phyloP scores from a whole-genome alignment of 30 jellyfish, hydroid and myxozoan species.

The Chironex yamaguchii region DNA sequence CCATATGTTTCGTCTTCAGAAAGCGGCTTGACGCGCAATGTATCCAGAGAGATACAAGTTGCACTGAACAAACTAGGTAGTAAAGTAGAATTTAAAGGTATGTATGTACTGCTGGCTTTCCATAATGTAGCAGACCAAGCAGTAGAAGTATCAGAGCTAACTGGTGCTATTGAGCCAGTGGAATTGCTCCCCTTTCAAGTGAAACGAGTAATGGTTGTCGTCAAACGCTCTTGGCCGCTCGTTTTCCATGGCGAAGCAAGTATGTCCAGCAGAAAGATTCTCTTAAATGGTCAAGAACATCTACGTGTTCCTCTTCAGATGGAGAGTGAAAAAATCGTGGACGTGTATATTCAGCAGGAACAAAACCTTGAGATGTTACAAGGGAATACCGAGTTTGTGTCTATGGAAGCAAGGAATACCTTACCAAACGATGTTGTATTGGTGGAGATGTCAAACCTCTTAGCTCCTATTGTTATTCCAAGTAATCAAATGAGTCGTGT shows the following conservation, averaged over 20 bases:
- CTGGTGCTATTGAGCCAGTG: constrained; percentile 85
- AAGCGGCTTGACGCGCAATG: constrained; percentile 42
- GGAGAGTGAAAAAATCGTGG: constrained; percentile 14
- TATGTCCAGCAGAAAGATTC: constrained; percentile 49
- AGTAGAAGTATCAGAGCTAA: constrained; percentile 67
- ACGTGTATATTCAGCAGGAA: constrained; percentile 16
- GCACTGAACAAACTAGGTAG: background rate
- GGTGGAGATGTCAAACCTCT: constrained; percentile 73
- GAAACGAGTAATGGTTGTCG: constrained; percentile 41
- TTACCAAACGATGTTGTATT: constrained; percentile 71
- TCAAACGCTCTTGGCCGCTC: constrained; percentile 86
- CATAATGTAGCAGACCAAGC: constrained; percentile 52
- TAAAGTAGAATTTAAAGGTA: constrained; percentile 6
- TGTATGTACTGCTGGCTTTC: constrained; percentile 23
- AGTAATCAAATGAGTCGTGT: constrained; percentile 78
- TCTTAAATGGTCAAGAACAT: constrained; percentile 91
- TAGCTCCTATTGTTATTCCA: constrained; percentile 84
- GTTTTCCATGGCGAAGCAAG: constrained; percentile 82
- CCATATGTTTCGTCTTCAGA: constrained; percentile 40
- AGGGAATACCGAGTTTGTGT: constrained; percentile 38
- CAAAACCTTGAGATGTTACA: constrained; percentile 3
- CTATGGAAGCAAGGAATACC: constrained; percentile 80
- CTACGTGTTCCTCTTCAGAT: constrained; percentile 57
- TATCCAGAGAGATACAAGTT: constrained; percentile 30
- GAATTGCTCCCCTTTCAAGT: constrained; percentile 65